A percentile compares a stretch with the other conserved stretches of the same genome.
These are phyloP conservation scores for Pentamera pediparva DNA, from an alignment of 53 echinoderm and acorn worm species.

Conservation along the genomic window DNA sequence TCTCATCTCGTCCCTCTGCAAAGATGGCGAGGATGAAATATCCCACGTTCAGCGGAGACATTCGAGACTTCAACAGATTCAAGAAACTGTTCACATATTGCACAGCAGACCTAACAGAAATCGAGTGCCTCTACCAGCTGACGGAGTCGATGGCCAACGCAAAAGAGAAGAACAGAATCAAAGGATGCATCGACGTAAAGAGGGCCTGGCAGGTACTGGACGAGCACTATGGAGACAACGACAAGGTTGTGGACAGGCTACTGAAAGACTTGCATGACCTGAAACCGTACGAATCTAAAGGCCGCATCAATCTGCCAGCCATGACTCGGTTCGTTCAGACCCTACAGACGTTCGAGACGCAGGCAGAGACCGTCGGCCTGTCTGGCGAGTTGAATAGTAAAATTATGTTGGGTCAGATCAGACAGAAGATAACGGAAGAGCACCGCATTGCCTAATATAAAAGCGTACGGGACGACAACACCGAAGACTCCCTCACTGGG, in stretches of 20 bases:
- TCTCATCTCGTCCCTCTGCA: conserved; percentile 7
- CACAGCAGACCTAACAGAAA: conserved; percentile 50
- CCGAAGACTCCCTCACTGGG: conserved; percentile 47
- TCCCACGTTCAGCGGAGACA: conserved; percentile 55
- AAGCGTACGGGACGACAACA: conserved; percentile 40
- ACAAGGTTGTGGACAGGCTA: conserved; percentile 44
- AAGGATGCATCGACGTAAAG: conserved; percentile 49
- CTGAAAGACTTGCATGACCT: conserved; percentile 37
- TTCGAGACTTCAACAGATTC: conserved; percentile 54
- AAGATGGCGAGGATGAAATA: conserved; percentile 66
- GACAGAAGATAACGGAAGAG: conserved; percentile 51
- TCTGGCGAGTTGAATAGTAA: conserved; percentile 69
- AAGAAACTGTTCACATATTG: conserved; percentile 44
- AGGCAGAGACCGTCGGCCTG: conserved; percentile 56
- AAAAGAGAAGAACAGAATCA: conserved; percentile 52
- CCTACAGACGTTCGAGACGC: conserved; percentile 60
- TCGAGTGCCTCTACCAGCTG: conserved; percentile 70
- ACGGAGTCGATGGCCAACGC: conserved; percentile 56
- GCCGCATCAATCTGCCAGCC: conserved; percentile 38
- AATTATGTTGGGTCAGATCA: conserved; percentile 54
- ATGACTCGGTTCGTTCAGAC: conserved; percentile 54
- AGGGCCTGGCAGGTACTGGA: conserved; percentile 68
- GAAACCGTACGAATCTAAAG: conserved; percentile 41
- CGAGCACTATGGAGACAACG: conserved; percentile 57
- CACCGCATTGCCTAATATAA: conserved; percentile 53